phyloP scores from a whole-genome alignment of 1,140 invertebrate species.

The Stegodyphus mimosarum region DNA sequence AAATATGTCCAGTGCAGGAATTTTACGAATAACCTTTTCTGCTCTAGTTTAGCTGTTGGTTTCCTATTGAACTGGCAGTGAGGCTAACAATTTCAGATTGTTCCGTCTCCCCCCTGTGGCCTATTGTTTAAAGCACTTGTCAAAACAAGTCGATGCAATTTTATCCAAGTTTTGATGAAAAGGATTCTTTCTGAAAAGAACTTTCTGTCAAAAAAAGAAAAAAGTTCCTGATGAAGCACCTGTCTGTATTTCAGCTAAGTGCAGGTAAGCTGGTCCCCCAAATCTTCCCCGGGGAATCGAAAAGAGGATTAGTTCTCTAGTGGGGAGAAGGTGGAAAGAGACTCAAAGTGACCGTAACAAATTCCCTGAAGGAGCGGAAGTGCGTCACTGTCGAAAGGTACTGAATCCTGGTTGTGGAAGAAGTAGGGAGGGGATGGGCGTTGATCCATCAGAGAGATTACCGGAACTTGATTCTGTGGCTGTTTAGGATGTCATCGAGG shows the following conservation, averaged over 20 bases:
- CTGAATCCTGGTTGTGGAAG: background rate
- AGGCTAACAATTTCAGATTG: too few relatives aligned
- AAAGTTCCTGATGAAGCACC: constrained; percentile 36
- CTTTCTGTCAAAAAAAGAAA: background rate
- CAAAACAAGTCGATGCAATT: too few relatives aligned
- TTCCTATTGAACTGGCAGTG: too few relatives aligned
- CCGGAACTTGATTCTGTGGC: constrained; percentile 29
- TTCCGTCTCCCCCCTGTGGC: too few relatives aligned
- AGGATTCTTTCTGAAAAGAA: too few relatives aligned
- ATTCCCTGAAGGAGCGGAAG: constrained; percentile 7
- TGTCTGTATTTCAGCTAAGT: constrained; percentile 6
- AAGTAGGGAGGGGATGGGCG: background rate
- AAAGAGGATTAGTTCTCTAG: constrained; percentile 41
- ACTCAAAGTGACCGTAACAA: constrained; percentile 45
- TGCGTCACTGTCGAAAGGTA: background rate
- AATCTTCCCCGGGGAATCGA: background rate
- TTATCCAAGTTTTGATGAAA: too few relatives aligned
- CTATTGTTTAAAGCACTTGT: too few relatives aligned
- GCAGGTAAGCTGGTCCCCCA: constrained; percentile 38
- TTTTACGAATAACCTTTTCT: too few relatives aligned
- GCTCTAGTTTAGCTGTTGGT: too few relatives aligned
- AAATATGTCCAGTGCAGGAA: too few relatives aligned
- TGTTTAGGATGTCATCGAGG: background rate
- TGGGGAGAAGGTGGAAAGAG: background rate
- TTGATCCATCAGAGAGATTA: constrained; percentile 43